phyloP scores from a whole-genome alignment of 2,888 invertebrate species.

The Cerastoderma edule region DNA sequence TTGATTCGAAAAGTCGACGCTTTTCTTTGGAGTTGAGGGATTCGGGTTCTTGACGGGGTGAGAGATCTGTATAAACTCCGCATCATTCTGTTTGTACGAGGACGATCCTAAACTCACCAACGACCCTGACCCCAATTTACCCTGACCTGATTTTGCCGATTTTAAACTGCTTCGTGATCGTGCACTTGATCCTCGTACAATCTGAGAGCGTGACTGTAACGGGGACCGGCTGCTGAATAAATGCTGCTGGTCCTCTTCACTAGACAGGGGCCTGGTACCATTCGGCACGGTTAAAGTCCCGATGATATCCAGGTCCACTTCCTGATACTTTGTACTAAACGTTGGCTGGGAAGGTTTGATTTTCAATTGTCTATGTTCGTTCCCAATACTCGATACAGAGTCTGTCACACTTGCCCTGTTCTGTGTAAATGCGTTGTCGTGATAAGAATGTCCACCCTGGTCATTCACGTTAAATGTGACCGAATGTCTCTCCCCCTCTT shows the following conservation, averaged over 20 bases:
- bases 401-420: slow-evolving; percentile 62
- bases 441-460: slow-evolving; percentile 20
- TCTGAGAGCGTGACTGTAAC: slow-evolving; percentile 32
- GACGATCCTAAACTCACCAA: slow-evolving; percentile 35
- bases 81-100: slow-evolving; percentile 58
- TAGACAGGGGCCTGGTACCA: slow-evolving; percentile 51
- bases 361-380: slow-evolving; percentile 53
- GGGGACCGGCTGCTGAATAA: slow-evolving; percentile 35
- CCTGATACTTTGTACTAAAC: slow-evolving; percentile 51
- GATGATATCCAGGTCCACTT: slow-evolving; percentile 58
- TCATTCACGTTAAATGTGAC: slow-evolving; percentile 49
- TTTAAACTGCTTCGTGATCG: slow-evolving; percentile 50
- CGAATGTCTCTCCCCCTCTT: slow-evolving; percentile 52
- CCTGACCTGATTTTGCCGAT: slow-evolving; percentile 51
- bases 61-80: slow-evolving; percentile 77
- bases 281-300: slow-evolving; percentile 51
- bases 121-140: slow-evolving; percentile 47
- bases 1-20: slow-evolving; percentile 49
- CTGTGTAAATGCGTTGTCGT: slow-evolving; percentile 40
- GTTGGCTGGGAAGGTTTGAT: slow-evolving; percentile 60
- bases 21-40: slow-evolving; percentile 52
- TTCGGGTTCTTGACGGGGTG: slow-evolving; percentile 70
- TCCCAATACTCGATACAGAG: slow-evolving; percentile 53
- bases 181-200: slow-evolving; percentile 46
- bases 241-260: slow-evolving; percentile 34